A percentile compares a stretch with the other conserved stretches of the same genome.
These are phyloP conservation scores for Coreoperca whiteheadi DNA, from an alignment of 2,113 vertebrate genomes.

Conservation along the genomic window DNA sequence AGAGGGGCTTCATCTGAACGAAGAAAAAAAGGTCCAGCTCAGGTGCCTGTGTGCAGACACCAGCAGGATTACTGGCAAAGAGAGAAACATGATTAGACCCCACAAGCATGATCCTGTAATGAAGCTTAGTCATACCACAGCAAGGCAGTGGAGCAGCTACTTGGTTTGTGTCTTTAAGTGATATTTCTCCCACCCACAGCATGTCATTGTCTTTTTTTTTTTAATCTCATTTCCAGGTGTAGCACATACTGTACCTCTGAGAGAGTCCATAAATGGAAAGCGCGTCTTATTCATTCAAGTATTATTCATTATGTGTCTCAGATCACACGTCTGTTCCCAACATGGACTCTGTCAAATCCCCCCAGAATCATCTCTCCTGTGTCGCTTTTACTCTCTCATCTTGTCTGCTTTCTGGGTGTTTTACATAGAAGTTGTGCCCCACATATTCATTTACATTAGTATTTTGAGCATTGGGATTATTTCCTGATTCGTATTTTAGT, in stretches of 20 bases:
- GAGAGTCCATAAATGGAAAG: background rate
- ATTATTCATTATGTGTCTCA: conserved; percentile 10
- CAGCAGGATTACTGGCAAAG: background rate
- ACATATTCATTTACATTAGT: background rate
- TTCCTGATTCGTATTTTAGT: background rate
- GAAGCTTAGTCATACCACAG: background rate
- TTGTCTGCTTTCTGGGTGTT: background rate
- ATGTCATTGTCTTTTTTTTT: background rate
- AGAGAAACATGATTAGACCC: conserved; percentile 2
- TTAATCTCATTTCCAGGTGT: background rate
- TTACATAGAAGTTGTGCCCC: background rate
- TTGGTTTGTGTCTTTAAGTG: background rate
- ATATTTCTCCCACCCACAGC: background rate
- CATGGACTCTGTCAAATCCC: background rate
- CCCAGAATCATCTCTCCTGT: background rate
- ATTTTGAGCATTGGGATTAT: background rate
- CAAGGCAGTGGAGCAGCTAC: background rate
- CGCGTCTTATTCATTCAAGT: background rate
- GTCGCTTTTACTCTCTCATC: background rate
- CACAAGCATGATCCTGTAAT: background rate
- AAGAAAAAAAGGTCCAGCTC: background rate
- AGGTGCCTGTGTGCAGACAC: background rate
- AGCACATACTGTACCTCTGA: background rate
- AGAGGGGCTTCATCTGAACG: background rate
- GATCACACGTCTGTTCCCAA: background rate